Evolutionary conservation across 2,888 invertebrate species (phyloP).

Genomic region (Anodontia alba): DNA sequence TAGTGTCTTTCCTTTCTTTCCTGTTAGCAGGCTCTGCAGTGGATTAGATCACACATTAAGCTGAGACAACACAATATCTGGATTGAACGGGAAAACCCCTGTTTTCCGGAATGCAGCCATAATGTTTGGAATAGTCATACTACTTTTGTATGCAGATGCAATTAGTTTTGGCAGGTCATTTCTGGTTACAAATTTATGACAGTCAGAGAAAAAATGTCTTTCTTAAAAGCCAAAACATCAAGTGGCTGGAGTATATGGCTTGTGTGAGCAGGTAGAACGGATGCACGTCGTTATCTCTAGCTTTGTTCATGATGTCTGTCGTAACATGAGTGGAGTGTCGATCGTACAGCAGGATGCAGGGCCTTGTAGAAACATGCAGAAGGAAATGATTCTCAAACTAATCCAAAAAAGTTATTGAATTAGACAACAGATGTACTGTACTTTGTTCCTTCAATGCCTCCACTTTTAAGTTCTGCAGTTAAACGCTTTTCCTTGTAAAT

Average conservation of each 20-base stretch:
- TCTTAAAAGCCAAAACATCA: slow-evolving; percentile 27
- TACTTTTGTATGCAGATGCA: neutral
- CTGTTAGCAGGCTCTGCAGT: neutral
- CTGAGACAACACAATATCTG: neutral
- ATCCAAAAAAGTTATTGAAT: slow-evolving; percentile 24
- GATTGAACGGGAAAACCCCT: neutral
- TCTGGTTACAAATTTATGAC: neutral
- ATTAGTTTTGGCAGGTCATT: neutral
- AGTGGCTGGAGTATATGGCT: slow-evolving; percentile 22
- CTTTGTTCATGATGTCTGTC: slow-evolving; percentile 24
- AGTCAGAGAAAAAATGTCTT: neutral
- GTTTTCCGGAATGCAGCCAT: neutral
- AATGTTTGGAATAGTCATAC: neutral
- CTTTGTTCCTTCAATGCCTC: slow-evolving; percentile 21
- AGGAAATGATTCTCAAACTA: slow-evolving; percentile 33
- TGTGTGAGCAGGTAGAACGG: slow-evolving; percentile 27
- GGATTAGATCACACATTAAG: neutral
- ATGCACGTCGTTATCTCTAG: slow-evolving; percentile 14
- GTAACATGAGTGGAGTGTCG: slow-evolving; percentile 36
- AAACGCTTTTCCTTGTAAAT: slow-evolving; percentile 33
- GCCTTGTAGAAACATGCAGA: slow-evolving; percentile 25
- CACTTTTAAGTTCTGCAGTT: slow-evolving; percentile 2
- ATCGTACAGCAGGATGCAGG: slow-evolving; percentile 33
- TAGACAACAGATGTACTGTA: neutral
- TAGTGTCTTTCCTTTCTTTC: slow-evolving; percentile 6